Evolutionary conservation across 2,797 vertebrate species (phyloP), one percentile per base, ranked within the genome.

Genomic region (Enteromius afrohamiltoni): DNA sequence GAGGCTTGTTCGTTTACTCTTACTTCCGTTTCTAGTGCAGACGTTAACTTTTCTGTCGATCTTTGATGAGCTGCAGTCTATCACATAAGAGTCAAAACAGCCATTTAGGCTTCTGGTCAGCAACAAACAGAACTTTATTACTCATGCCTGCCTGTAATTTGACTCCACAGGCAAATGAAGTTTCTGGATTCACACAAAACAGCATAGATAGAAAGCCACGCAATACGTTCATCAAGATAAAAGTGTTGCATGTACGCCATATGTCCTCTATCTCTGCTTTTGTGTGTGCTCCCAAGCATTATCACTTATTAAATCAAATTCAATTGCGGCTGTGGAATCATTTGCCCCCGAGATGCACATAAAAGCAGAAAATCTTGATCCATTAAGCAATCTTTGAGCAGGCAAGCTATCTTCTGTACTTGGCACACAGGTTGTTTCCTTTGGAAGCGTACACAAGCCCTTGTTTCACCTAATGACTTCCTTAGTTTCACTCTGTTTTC

Each of bases 401-500:
- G 53, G 65, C 55, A n/a, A n/a, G 21, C 31, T 31, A 71, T 79
- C 68, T 69, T 84, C 51, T 40, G 42, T 60, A 74, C 42, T 73
- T 83, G 80, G 58, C 70, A 73, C 14, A 77, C 76, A 58, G 70
- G 75, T 77, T 67, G 68, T 83, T 84, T 84, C 51, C 55, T 83
- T 84, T 74, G 74, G 73, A 64, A 85, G 47, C 58, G 14, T 84
- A 68, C 73, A 83, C 86, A 88, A 91, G 29, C 40, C 82, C 77
- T 69, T 85, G 69, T 85, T 88, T 82, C 77, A 85, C 83, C 88
- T 91, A 90, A 93, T 89, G 85, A 86, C 90, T 89, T 92, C 89
- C 88, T 91, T 75, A 79, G 58, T 87, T 89, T 85, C 55, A 40
- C 23, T 68, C 42, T 64, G 62, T 78, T 89, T 90, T 85, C 88